Conservation (phyloP, 2,888 invertebrate genomes). For the Diogma glabrata region DNA sequence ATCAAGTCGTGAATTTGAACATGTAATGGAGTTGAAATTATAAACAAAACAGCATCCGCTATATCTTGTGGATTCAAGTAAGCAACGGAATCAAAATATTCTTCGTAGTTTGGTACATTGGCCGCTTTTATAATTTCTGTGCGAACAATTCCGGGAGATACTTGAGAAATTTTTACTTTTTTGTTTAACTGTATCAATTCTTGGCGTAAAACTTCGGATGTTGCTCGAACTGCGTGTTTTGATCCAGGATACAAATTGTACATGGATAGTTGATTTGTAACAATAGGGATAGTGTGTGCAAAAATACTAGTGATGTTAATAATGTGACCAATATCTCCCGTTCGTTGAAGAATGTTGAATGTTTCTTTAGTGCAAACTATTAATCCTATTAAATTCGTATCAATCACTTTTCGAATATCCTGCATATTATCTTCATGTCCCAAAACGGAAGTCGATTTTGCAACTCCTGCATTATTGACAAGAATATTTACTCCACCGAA, state of each 20-base stretch:
- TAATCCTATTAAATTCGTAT: constrained; percentile 36
- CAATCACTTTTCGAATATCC: constrained; percentile 30
- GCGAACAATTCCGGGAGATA: background rate
- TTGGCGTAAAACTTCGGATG: constrained; percentile 25
- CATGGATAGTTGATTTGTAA: background rate
- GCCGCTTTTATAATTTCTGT: background rate
- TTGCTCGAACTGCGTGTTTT: constrained; percentile 26
- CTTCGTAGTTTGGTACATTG: too few relatives aligned
- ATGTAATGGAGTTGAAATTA: constrained; percentile 25
- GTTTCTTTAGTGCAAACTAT: constrained; percentile 37
- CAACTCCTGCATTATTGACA: constrained; percentile 45
- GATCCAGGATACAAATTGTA: constrained; percentile 28
- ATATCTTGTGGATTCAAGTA: constrained; percentile 23
- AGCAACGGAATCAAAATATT: too few relatives aligned
- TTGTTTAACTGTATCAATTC: constrained; percentile 20
- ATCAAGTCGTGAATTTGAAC: constrained; percentile 18
- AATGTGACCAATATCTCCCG: constrained; percentile 35
- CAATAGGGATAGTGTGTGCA: constrained; percentile 23
- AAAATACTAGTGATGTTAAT: constrained; percentile 36
- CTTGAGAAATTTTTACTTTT: background rate
- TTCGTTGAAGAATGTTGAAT: constrained; percentile 37
- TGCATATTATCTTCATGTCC: constrained; percentile 19
- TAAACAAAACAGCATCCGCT: constrained; percentile 24
- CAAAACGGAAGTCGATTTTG: constrained; percentile 14
- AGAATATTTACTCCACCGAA: constrained; percentile 44